phyloP scores from a whole-genome alignment of 2,888 invertebrate genomes.

The Didymodactylos carnosus region DNA sequence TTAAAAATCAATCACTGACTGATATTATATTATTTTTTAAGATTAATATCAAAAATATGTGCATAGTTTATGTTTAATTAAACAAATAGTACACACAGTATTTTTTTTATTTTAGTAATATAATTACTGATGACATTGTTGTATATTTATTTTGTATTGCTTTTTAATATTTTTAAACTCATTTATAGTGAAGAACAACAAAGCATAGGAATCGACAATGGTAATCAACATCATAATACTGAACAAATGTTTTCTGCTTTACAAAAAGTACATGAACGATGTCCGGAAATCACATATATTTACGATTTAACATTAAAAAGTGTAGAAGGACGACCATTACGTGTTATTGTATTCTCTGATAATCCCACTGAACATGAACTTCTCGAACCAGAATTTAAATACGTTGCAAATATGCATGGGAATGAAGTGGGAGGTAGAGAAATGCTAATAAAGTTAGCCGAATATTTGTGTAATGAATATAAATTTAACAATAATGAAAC shows the following conservation, averaged over 20 bases:
- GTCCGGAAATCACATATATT: conserved; percentile 55
- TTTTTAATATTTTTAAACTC: too few species aligned
- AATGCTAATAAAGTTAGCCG: conserved; percentile 46
- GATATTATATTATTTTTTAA: too few species aligned
- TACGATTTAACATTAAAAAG: conserved; percentile 46
- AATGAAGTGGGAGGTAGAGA: conserved; percentile 60
- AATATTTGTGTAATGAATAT: conserved; percentile 22
- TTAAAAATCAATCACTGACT: too few species aligned
- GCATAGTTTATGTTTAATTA: too few species aligned
- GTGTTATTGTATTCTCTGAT: conserved; percentile 57
- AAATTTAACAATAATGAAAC: conserved; percentile 46
- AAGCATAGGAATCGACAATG: not conserved
- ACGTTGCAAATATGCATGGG: conserved; percentile 31
- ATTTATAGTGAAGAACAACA: too few species aligned
- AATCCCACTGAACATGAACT: conserved; percentile 53
- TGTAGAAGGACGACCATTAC: conserved; percentile 51
- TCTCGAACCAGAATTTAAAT: conserved; percentile 40
- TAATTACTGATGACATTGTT: too few species aligned
- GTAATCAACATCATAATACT: conserved; percentile 53
- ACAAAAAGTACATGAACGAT: conserved; percentile 47
- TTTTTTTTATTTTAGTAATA: too few species aligned
- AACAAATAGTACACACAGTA: too few species aligned
- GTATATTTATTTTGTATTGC: too few species aligned
- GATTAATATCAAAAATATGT: too few species aligned
- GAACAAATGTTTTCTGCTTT: conserved; percentile 46